Evolutionary conservation across 2,113 vertebrate genomes (phyloP).

Genomic region (Pyxicephalus adspersus): DNA sequence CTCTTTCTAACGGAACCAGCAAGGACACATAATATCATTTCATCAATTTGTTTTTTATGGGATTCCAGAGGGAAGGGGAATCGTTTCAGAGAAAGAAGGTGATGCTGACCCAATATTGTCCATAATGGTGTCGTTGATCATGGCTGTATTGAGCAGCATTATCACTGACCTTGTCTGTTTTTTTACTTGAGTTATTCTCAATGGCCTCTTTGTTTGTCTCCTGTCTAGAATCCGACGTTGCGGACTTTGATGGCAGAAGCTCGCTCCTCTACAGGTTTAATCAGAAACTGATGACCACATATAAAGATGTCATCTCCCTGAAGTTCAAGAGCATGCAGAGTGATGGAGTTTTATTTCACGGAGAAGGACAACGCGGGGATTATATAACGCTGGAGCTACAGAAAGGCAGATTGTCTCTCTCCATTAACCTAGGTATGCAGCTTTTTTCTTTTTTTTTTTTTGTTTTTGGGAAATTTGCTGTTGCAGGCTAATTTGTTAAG

Average conservation of each 20-base stretch:
- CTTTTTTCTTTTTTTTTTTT: not conserved
- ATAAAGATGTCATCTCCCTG: conserved; percentile 95
- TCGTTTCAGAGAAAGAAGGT: not conserved
- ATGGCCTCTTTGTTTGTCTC: conserved; percentile 26
- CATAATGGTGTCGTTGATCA: not conserved
- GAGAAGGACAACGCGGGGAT: conserved; percentile 93
- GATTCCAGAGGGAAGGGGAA: not conserved
- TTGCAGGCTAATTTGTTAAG: not conserved
- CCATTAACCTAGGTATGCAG: conserved; percentile 87
- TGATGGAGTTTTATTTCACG: conserved; percentile 92
- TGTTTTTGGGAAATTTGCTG: not conserved
- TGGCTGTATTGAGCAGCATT: not conserved
- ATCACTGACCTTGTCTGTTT: conserved; percentile 37
- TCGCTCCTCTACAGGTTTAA: conserved; percentile 97
- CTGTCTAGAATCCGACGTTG: conserved; percentile 85
- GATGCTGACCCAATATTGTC: conserved; percentile 17
- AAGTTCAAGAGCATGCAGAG: conserved; percentile 94
- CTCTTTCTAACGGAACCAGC: not conserved
- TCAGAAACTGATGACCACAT: conserved; percentile 96
- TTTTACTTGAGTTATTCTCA: conserved; percentile 32
- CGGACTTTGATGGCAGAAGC: conserved; percentile 94
- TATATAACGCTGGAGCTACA: conserved; percentile 94
- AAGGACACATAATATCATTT: not conserved
- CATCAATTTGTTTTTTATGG: not conserved
- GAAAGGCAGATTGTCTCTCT: conserved; percentile 84